phyloP scores from a whole-genome alignment of 2,113 vertebrate species.

The Galeopterus variegatus region DNA sequence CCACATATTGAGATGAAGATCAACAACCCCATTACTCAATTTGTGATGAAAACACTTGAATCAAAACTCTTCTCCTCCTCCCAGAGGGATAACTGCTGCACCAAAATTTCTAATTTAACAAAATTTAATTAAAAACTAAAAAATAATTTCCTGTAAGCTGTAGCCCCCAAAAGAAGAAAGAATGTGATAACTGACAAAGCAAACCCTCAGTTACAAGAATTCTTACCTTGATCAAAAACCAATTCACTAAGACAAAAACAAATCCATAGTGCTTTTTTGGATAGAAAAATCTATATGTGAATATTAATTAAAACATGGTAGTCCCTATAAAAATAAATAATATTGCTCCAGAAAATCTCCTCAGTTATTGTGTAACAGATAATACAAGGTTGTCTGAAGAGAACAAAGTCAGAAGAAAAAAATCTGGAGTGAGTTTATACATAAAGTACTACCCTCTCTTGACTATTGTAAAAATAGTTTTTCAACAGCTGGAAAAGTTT shows the following conservation, averaged over 20 bases:
- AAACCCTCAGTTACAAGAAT: not conserved
- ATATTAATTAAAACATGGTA: not conserved
- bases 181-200: not conserved
- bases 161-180: not conserved
- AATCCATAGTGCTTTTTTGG: not conserved
- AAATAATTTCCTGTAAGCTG: not conserved
- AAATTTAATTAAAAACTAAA: not conserved
- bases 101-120: not conserved
- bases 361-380: not conserved
- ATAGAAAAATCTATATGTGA: not conserved
- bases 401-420: not conserved
- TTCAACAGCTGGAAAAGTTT: not conserved
- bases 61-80: not conserved
- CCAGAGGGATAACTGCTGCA: not conserved
- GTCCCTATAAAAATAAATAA: not conserved
- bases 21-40: not conserved
- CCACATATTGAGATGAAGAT: not conserved
- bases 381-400: not conserved
- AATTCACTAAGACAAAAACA: not conserved
- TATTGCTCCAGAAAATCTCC: not conserved
- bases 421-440: not conserved
- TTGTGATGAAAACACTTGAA: not conserved
- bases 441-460: not conserved
- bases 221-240: not conserved
- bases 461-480: not conserved